Evolutionary conservation across 53 echinoderm and acorn worm species (phyloP).

Genomic region (Henricia sp.): DNA sequence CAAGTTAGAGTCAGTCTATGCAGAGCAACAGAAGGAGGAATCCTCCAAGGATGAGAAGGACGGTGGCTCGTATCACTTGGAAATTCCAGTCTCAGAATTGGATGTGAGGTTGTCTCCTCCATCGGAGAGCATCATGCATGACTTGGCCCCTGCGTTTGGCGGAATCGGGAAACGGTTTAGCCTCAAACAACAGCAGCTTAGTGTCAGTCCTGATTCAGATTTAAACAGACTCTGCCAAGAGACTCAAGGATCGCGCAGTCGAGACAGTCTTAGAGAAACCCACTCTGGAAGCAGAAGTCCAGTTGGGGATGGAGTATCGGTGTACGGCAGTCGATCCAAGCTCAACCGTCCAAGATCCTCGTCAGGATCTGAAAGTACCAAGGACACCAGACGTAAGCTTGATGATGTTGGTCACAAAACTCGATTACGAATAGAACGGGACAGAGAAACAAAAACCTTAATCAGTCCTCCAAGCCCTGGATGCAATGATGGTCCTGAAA

Average conservation of each 20-base stretch:
- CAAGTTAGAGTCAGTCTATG: slow-evolving; percentile 74
- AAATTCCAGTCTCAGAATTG: slow-evolving; percentile 1
- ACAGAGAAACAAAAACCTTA: slow-evolving; percentile 30
- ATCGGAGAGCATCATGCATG: slow-evolving; percentile 16
- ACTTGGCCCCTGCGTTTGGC: slow-evolving; percentile 12
- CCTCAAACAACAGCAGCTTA: slow-evolving; percentile 62
- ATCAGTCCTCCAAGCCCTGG: slow-evolving; percentile 14
- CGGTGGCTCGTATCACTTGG: not conserved
- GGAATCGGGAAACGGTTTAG: slow-evolving; percentile 55
- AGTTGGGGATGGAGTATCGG: not conserved
- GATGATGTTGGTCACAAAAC: slow-evolving; percentile 47
- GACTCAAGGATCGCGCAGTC: not conserved
- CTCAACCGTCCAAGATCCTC: slow-evolving; percentile 12
- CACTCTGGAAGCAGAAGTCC: slow-evolving; percentile 39
- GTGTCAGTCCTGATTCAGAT: not conserved
- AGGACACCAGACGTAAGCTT: slow-evolving; percentile 32
- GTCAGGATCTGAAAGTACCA: slow-evolving; percentile 23
- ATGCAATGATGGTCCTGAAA: not conserved
- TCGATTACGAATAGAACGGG: slow-evolving; percentile 19
- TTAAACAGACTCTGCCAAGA: not conserved
- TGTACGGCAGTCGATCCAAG: not conserved
- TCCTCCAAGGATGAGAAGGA: not conserved
- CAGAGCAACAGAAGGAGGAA: slow-evolving; percentile 46
- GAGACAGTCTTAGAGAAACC: not conserved
- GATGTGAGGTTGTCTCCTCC: slow-evolving; percentile 18